Evolutionary conservation across 1,140 invertebrate species (phyloP).

Genomic region (Listronotus oregonensis): DNA sequence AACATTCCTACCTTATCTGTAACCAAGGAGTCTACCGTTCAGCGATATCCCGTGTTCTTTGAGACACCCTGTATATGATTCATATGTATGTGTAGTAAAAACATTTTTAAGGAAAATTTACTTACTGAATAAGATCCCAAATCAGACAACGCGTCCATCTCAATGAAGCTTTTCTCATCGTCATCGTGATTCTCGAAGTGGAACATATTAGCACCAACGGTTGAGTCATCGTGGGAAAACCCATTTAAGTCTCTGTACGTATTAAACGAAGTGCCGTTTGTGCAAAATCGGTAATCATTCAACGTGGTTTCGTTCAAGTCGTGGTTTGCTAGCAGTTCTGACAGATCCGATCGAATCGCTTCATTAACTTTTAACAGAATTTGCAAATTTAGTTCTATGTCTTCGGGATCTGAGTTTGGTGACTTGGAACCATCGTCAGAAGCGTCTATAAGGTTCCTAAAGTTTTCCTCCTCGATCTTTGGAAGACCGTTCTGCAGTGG

Average conservation of each 20-base stretch:
- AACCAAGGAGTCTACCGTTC: too few species aligned
- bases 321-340: constrained; percentile 41
- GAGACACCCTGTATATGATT: too few species aligned
- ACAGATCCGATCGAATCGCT: constrained; percentile 44
- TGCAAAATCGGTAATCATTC: constrained; percentile 22
- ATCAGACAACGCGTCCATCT: constrained; percentile 30
- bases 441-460: neutral
- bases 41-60: too few species aligned
- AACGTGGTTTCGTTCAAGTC: constrained; percentile 13
- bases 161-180: constrained; percentile 28
- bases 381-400: constrained; percentile 34
- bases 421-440: constrained; percentile 10
- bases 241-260: constrained; percentile 22
- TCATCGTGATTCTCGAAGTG: constrained; percentile 17
- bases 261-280: constrained; percentile 4
- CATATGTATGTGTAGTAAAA: neutral
- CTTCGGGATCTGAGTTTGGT: constrained; percentile 29
- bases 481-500: constrained; percentile 8
- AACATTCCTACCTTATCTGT: too few species aligned
- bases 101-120: neutral
- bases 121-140: constrained; percentile 30
- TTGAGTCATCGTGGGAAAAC: constrained; percentile 24
- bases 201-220: constrained; percentile 11
- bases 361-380: constrained; percentile 41
- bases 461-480: constrained; percentile 31